Evolutionary conservation across 1,140 invertebrate genomes (phyloP).

Genomic region (Drosophila hydei): DNA sequence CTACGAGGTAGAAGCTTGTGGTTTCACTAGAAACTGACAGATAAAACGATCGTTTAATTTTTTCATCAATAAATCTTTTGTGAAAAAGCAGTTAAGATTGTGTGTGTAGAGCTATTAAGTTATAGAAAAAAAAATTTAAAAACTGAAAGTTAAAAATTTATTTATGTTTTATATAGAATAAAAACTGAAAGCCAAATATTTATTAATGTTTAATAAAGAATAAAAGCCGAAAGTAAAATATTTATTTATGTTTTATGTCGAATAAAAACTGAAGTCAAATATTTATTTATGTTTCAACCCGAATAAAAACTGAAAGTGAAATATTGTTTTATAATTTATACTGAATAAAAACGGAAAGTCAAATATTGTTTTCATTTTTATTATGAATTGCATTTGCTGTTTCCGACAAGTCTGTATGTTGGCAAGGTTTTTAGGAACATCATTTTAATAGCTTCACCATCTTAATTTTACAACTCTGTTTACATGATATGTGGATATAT

Average conservation of each 20-base stretch:
- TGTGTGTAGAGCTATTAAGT: background rate
- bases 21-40: background rate
- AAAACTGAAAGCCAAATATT: background rate
- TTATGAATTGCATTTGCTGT: background rate
- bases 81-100: constrained; percentile 1
- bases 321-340: too few relatives aligned
- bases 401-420: too few relatives aligned
- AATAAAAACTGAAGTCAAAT: too few relatives aligned
- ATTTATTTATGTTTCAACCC: too few relatives aligned
- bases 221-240: too few relatives aligned
- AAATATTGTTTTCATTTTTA: background rate
- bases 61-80: constrained; percentile 8
- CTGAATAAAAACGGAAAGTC: background rate
- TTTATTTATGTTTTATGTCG: too few relatives aligned
- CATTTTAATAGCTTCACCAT: background rate
- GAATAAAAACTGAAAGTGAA: too few relatives aligned
- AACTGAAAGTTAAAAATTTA: background rate
- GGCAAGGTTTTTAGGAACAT: background rate
- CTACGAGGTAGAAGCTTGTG: background rate
- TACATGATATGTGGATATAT: background rate
- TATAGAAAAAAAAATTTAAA: background rate
- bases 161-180: too few relatives aligned
- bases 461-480: background rate
- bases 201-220: too few relatives aligned
- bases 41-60: constrained; percentile 5